Evolutionary conservation across 1,140 invertebrate species (phyloP).

Genomic region (Oedothorax gibbosus): DNA sequence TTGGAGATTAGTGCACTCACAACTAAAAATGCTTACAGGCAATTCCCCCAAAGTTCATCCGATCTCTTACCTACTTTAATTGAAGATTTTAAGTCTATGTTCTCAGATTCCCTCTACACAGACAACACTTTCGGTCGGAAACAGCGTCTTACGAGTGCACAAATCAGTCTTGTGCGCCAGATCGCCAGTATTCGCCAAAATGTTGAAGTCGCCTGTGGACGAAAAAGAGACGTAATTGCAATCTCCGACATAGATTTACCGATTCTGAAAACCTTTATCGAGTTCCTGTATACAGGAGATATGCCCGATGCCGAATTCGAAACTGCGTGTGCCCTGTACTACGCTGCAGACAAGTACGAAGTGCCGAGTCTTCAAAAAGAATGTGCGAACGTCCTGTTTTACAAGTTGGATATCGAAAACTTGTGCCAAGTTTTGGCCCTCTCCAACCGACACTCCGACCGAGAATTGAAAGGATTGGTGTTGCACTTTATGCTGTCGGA

Average conservation of each 20-base stretch:
- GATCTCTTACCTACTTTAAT: no score
- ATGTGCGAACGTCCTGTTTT: not conserved
- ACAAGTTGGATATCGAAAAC: not conserved
- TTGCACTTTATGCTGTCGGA: no score
- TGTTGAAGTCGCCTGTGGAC: not conserved
- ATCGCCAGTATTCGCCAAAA: not conserved
- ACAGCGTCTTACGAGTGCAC: not conserved
- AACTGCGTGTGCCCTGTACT: not conserved
- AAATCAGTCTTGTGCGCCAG: not conserved
- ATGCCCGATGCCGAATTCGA: not conserved
- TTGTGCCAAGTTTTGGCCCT: not conserved
- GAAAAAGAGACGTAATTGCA: not conserved
- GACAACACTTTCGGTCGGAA: no score
- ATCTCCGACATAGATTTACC: not conserved
- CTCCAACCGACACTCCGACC: not conserved
- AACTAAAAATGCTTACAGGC: no score
- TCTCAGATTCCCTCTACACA: no score
- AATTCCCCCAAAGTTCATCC: no score
- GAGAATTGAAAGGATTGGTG: not conserved
- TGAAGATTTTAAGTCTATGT: no score
- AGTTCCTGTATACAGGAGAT: not conserved
- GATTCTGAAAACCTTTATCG: not conserved
- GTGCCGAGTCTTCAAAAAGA: not conserved
- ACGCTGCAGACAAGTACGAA: constrained; percentile 2
- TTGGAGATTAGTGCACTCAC: no score